A percentile compares a stretch with the other conserved stretches of the same genome.
phyloP scores from a whole-genome alignment of 2,888 invertebrate species.

The Cheilosia grossa region DNA sequence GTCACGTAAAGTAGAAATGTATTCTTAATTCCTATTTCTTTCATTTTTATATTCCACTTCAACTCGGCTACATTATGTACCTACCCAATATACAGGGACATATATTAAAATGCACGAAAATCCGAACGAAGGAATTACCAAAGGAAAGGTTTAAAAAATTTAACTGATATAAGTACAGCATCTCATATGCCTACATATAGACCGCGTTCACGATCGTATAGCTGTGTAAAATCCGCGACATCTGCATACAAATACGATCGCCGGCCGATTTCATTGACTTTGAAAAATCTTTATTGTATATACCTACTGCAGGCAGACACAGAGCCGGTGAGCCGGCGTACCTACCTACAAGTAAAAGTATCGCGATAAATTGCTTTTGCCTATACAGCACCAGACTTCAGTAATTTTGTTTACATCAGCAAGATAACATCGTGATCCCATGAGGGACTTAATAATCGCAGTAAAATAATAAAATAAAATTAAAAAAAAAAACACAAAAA shows the following conservation, averaged over 20 bases:
- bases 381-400: slow-evolving; percentile 47
- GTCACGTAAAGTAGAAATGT: neutral
- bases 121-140: slow-evolving; percentile 28
- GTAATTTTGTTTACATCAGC: slow-evolving; percentile 69
- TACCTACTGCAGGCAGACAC: neutral
- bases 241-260: slow-evolving; percentile 6
- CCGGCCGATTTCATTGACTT: slow-evolving; percentile 39
- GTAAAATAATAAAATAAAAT: neutral
- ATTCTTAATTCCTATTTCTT: neutral
- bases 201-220: slow-evolving; percentile 1
- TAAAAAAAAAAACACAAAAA: neutral
- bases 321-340: slow-evolving; percentile 6
- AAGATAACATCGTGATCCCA: slow-evolving; percentile 52
- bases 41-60: neutral
- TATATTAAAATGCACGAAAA: slow-evolving; percentile 7
- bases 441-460: neutral
- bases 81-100: slow-evolving; percentile 1
- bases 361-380: slow-evolving; percentile 13
- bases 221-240: slow-evolving; percentile 12
- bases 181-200: neutral
- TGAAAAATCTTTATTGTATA: slow-evolving; percentile 9
- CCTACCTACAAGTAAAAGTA: neutral
- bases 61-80: neutral
- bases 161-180: neutral
- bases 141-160: slow-evolving; percentile 36